phyloP scores from a whole-genome alignment of 2,888 invertebrate genomes.

The Pollenia labialis region DNA sequence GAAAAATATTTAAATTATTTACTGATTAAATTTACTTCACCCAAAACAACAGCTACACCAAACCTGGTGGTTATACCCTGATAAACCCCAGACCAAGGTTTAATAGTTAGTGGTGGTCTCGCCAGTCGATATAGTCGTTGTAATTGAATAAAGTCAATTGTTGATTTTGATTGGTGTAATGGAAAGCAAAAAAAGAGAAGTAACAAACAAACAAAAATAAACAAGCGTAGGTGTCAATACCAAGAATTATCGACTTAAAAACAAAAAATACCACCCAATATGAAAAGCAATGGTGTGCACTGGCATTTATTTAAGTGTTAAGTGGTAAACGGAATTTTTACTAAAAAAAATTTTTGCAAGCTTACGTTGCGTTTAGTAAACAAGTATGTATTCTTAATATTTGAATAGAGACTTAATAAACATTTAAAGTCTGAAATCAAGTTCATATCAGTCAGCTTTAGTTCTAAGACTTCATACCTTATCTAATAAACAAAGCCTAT shows the following conservation, averaged over 20 bases:
- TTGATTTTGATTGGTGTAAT: conserved; percentile 72
- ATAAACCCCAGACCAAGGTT: conserved; percentile 68
- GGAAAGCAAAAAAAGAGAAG: conserved; percentile 14
- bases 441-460: too few species aligned
- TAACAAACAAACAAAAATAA: conserved; percentile 12
- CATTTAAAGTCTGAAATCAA: too few species aligned
- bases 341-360: conserved; percentile 17
- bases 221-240: conserved; percentile 76
- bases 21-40: conserved; percentile 81
- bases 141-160: conserved; percentile 73
- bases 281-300: conserved; percentile 37
- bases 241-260: conserved; percentile 69
- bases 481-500: too few species aligned
- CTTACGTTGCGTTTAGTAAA: conserved; percentile 25
- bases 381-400: background rate
- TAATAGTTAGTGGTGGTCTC: conserved; percentile 70
- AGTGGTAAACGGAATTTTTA: conserved; percentile 31
- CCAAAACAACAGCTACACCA: conserved; percentile 53
- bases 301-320: conserved; percentile 23
- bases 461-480: too few species aligned
- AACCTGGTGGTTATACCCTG: conserved; percentile 59
- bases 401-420: background rate
- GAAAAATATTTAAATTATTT: conserved; percentile 83
- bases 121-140: conserved; percentile 73
- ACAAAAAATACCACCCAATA: conserved; percentile 76